Conservation (phyloP, 1,140 invertebrate species). For the Nymphalis io region DNA sequence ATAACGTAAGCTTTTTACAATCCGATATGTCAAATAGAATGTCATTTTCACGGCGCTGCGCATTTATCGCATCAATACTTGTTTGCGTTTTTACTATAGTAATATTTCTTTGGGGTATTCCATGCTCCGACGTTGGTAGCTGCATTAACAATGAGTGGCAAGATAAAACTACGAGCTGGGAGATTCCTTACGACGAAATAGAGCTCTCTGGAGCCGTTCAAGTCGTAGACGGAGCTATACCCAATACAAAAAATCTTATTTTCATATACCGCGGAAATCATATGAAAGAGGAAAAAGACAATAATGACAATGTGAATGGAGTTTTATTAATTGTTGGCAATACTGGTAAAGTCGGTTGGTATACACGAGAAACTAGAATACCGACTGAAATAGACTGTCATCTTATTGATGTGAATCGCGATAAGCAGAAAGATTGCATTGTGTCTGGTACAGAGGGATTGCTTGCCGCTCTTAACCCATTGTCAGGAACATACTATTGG, state of each 20-base stretch:
- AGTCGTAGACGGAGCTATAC: conserved; percentile 83
- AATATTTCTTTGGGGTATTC: conserved; percentile 88
- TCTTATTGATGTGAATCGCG: conserved; percentile 85
- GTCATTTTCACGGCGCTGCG: conserved; percentile 83
- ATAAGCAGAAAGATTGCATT: conserved; percentile 87
- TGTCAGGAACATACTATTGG: conserved; percentile 85
- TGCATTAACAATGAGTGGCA: conserved; percentile 81
- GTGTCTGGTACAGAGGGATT: conserved; percentile 85
- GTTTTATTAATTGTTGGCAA: conserved; percentile 83
- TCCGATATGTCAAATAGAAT: conserved; percentile 80
- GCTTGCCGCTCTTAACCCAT: conserved; percentile 85
- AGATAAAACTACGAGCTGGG: conserved; percentile 84
- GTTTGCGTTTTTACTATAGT: conserved; percentile 86
- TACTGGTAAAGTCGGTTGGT: conserved; percentile 84
- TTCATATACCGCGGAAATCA: conserved; percentile 85
- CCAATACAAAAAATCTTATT: conserved; percentile 84
- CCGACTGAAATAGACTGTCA: conserved; percentile 86
- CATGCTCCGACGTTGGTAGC: conserved; percentile 84
- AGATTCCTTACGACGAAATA: conserved; percentile 85
- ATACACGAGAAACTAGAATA: conserved; percentile 82
- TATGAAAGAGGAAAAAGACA: conserved; percentile 80
- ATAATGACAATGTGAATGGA: conserved; percentile 80
- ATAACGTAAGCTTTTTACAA: conserved; percentile 81
- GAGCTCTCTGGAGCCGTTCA: conserved; percentile 87
- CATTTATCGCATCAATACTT: conserved; percentile 85